A percentile compares a stretch with the other conserved stretches of the same genome.
Conservation (phyloP, 2,888 invertebrate genomes). For the Arge pagana region DNA sequence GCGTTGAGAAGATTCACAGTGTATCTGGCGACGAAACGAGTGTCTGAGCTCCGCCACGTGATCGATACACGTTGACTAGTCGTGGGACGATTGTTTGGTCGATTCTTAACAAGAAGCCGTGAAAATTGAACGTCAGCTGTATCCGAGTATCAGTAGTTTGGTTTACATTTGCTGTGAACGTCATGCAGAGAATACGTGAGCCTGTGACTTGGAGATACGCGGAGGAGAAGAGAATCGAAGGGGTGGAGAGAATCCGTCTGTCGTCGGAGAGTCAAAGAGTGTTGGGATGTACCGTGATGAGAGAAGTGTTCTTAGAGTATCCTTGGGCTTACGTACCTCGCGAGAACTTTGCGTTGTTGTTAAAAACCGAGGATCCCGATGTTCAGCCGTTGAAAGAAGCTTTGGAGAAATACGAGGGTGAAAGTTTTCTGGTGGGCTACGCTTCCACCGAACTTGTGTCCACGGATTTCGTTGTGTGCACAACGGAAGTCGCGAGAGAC, state of each 20-base stretch:
- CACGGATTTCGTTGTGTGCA: constrained; percentile 72
- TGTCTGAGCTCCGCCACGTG: too few species aligned
- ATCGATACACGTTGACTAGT: too few species aligned
- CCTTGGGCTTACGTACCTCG: constrained; percentile 48
- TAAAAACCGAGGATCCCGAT: constrained; percentile 33
- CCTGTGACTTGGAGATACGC: constrained; percentile 40
- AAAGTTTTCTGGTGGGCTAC: constrained; percentile 66
- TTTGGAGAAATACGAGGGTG: constrained; percentile 33
- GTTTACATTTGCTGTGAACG: too few species aligned
- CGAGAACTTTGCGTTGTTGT: constrained; percentile 29
- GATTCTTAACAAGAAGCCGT: constrained; percentile 13
- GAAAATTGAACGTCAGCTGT: too few species aligned
- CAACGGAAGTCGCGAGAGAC: constrained; percentile 63
- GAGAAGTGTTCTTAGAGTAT: constrained; percentile 50
- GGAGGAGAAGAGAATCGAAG: constrained; percentile 41
- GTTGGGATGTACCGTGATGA: constrained; percentile 44
- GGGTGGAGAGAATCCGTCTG: constrained; percentile 40
- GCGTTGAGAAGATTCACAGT: too few species aligned
- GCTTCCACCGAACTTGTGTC: constrained; percentile 65
- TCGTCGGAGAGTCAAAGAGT: constrained; percentile 37
- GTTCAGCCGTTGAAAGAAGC: constrained; percentile 33
- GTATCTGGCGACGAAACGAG: too few species aligned
- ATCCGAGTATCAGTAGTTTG: too few species aligned
- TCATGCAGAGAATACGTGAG: too few species aligned
- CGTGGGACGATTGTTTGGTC: constrained; percentile 14